Evolutionary conservation across 2,113 vertebrate species (phyloP), one percentile per base, ranked within the genome.

Genomic region (Hippolais icterina): DNA sequence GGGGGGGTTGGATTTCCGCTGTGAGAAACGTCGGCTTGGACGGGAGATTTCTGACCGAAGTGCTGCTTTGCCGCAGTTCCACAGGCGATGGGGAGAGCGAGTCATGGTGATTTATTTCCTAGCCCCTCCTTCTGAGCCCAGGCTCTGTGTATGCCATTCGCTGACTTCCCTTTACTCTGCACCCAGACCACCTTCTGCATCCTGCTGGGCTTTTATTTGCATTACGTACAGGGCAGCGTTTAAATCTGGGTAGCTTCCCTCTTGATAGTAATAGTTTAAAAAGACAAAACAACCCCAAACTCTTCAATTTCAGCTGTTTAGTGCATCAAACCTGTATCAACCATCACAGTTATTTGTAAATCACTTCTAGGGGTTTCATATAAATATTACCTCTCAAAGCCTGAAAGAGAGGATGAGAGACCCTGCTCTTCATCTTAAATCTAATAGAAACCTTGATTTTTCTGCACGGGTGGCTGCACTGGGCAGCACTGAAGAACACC

Each of bases 341-440:
- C 12, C n/a, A 28, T 52, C 28, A 24, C n/a, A n/a, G n/a, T n/a
- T n/a, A n/a, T 37, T 83, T 87, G 47, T 63, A 90, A 89, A 89
- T 50, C 9, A 7, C 21, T 37, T 74, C 10, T 37, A 4, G 24
- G 53, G 7, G 53, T 90, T 94, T 84, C 44, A 42, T 68, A 64
- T 35, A 77, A 88, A 59, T 75, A 66, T 41, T 70, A 46, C 28
- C 35, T 90, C 70, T 85, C 59, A 69, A 83, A 90, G 22, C 59
- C 41, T 63, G 53, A 28, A 74, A 70, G 19, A 91, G 37, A 87
- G 66, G 77, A 50, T 59, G 25, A 75, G 42, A 83, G 50, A 80
- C 39, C 42, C 83, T 17, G 37, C 7, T 82, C n/a, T 83, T 91
- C 59, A 35, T 57, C 50, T 77, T 63, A 70, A 79, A 27, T 29